Percentiles rank a stretch among this genome's conserved stretches.
phyloP scores from a whole-genome alignment of 2,888 invertebrate species.

The Gryllus longicercus region DNA sequence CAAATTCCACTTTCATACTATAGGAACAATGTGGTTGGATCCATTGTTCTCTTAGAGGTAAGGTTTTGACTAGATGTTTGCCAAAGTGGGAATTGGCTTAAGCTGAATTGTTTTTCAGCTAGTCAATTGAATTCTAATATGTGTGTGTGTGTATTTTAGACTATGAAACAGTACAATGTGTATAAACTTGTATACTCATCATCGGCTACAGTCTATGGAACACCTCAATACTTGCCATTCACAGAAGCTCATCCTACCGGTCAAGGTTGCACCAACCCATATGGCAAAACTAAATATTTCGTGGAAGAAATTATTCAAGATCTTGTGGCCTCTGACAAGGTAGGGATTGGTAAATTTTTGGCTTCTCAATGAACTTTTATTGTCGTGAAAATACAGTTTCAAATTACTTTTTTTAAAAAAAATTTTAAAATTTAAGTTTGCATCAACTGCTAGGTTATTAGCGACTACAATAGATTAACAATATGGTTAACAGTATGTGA shows the following conservation, averaged over 20 bases:
- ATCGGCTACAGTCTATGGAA: slow-evolving; percentile 92
- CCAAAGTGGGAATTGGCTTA: neutral
- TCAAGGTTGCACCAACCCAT: slow-evolving; percentile 81
- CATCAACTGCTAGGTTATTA: too few species aligned
- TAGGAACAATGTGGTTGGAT: slow-evolving; percentile 88
- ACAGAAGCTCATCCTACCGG: slow-evolving; percentile 83
- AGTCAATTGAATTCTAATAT: too few species aligned
- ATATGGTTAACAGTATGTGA: too few species aligned
- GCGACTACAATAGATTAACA: too few species aligned
- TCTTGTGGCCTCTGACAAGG: slow-evolving; percentile 71
- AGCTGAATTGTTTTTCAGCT: slow-evolving; percentile 6
- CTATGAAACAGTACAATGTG: slow-evolving; percentile 71
- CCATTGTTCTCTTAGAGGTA: slow-evolving; percentile 87
- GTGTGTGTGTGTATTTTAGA: slow-evolving; percentile 50
- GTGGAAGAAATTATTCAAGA: slow-evolving; percentile 92
- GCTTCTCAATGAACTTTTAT: too few species aligned
- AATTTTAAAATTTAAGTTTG: too few species aligned
- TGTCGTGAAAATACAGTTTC: neutral
- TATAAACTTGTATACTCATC: slow-evolving; percentile 81
- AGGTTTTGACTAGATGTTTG: slow-evolving; percentile 38
- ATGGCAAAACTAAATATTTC: slow-evolving; percentile 90
- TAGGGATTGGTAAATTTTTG: slow-evolving; percentile 42
- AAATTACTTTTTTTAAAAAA: neutral
- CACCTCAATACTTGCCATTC: slow-evolving; percentile 77
- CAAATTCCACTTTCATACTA: slow-evolving; percentile 88